Evolutionary conservation across 2,888 invertebrate species (phyloP).

Genomic region (Ptilodon capucinus): DNA sequence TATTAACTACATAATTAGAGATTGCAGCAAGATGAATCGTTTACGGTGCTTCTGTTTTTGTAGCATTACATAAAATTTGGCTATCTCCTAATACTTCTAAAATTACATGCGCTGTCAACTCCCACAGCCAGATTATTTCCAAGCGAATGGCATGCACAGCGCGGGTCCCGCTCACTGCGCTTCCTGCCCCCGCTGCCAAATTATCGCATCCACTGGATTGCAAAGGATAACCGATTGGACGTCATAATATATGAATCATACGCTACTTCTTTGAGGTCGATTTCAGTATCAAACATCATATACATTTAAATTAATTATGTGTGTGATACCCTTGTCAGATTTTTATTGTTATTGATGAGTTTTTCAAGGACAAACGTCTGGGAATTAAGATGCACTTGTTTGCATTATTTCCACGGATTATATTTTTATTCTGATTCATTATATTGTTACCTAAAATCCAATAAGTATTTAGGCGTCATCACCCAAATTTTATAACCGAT

Average conservation of each 20-base stretch:
- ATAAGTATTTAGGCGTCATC: too few relatives aligned
- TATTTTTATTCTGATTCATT: neutral
- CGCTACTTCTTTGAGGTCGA: neutral
- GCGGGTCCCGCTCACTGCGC: constrained; percentile 20
- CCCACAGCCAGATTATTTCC: constrained; percentile 52
- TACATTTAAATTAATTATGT: neutral
- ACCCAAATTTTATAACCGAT: too few relatives aligned
- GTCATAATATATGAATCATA: neutral
- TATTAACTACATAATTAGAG: too few relatives aligned
- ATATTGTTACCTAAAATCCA: neutral
- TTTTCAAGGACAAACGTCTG: neutral
- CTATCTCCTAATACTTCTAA: neutral
- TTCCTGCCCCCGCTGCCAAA: constrained; percentile 50
- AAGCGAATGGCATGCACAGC: constrained; percentile 55
- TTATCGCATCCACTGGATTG: neutral
- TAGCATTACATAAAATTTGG: neutral
- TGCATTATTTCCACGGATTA: neutral
- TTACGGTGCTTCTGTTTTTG: neutral
- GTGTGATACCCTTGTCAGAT: neutral
- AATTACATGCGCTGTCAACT: constrained; percentile 7
- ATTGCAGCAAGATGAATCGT: too few relatives aligned
- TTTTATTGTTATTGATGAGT: neutral
- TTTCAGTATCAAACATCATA: neutral
- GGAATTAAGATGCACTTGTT: neutral
- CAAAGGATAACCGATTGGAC: neutral